Evolutionary conservation across 2,797 vertebrate species (phyloP), one percentile per base, ranked within the genome.

Genomic region (Naso thynnoides): DNA sequence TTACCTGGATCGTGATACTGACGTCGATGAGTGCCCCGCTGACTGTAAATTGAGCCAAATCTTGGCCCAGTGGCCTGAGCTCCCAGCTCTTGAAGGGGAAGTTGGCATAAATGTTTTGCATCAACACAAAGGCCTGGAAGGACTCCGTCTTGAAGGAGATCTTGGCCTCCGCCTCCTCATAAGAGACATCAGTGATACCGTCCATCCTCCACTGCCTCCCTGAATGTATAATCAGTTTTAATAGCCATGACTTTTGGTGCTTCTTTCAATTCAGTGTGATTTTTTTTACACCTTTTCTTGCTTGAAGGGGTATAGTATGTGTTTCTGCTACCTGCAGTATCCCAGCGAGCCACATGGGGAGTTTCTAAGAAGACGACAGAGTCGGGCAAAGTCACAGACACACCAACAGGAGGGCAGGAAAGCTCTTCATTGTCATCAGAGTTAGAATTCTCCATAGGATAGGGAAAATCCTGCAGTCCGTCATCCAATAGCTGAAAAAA

Each of bases 11-110:
- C 0, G 84, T 94, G 81, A 99, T 95, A 56, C 90, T 93, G 82
- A 99, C 73, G 18, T 93, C 88, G 0, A 91, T 79, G 63, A 95
- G 93, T 0, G 89, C 84, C 18, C 96, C 91, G 0, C 67, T 90
- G 66, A 99, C 33, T 0, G 19, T 92, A 72, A 96, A 79, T 5
- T 95, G 41, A 9, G 90, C 95, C 1, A 93, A 88, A 78, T 97
- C 88, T 8, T 47, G n/a, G 1, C 78, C 93, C 5, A 92, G 70
- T 0, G 97, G 96, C n/a, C 47, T 89, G 9, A 98, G 85, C 78
- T 96, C 95, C 98, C 98, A 99, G 4, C 90, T 94, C 76, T 89
- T 92, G 54, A 96, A 97, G 0, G 97, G 98, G 93, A 98, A 89
- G 78, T 97, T 95, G 66, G 90, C 63, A 0, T 98, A 94, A 0